phyloP scores from a whole-genome alignment of 2,797 vertebrate genomes.

The Aeoliscus strigatus region DNA sequence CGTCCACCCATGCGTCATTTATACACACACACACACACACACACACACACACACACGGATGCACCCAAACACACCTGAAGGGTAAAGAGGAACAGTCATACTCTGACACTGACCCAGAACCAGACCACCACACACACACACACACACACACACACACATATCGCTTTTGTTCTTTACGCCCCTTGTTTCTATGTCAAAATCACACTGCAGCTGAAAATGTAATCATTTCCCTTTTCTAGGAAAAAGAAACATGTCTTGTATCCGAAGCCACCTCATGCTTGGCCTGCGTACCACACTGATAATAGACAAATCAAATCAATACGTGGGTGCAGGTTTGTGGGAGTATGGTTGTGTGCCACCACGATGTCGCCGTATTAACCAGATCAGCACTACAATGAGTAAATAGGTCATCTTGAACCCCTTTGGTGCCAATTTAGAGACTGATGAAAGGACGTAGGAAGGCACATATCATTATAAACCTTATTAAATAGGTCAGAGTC shows the following conservation, averaged over 20 bases:
- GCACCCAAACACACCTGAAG: constrained; percentile 34
- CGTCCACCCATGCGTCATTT: constrained; percentile 3
- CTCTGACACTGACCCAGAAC: constrained; percentile 40
- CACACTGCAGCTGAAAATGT: constrained; percentile 17
- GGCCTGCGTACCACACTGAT: constrained; percentile 20
- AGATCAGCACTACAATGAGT: constrained; percentile 59
- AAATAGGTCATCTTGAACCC: constrained; percentile 70
- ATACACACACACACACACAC: constrained; percentile 6
- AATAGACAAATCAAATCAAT: constrained; percentile 54
- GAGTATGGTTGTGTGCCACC: constrained; percentile 55
- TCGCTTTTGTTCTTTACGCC: constrained; percentile 5
- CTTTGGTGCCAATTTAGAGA: constrained; percentile 67
- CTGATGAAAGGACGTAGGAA: constrained; percentile 68
- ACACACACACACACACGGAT: constrained; percentile 1
- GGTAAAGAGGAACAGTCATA: constrained; percentile 51
- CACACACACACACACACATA: constrained; percentile 4
- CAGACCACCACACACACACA: constrained; percentile 25
- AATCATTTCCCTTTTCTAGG: constrained; percentile 38
- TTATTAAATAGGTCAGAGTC: constrained; percentile 61
- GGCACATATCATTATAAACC: constrained; percentile 62
- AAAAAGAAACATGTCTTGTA: constrained; percentile 1
- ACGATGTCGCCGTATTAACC: constrained; percentile 61
- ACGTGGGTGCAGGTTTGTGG: constrained; percentile 54
- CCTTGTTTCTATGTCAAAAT: constrained; percentile 9
- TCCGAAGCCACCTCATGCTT: constrained; percentile 35